Percentiles rank a stretch among this genome's conserved stretches.
These are phyloP conservation scores for Scatophagus argus DNA, from an alignment of 2,113 vertebrate genomes.

Conservation along the genomic window DNA sequence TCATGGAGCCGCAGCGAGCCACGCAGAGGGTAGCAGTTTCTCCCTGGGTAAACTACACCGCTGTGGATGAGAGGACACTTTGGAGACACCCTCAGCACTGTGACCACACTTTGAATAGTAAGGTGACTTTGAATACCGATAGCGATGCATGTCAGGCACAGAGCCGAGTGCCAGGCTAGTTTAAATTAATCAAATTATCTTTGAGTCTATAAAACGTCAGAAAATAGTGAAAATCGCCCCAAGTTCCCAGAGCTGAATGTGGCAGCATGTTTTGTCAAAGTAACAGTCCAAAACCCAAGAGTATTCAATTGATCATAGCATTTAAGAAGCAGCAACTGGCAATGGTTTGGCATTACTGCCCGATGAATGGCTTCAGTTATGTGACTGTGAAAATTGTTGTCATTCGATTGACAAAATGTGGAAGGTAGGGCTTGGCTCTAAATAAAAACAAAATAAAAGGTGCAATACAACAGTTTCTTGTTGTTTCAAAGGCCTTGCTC, in stretches of 20 bases:
- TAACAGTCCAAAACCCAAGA: neutral
- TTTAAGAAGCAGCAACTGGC: neutral
- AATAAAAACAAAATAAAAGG: neutral
- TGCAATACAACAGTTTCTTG: neutral
- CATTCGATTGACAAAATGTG: neutral
- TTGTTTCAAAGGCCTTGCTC: neutral
- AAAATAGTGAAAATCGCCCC: neutral
- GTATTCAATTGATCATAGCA: neutral
- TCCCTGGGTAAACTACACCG: slow-evolving; percentile 59
- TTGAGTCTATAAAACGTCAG: neutral
- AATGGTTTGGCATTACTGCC: neutral
- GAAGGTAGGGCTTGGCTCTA: neutral
- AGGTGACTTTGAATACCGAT: slow-evolving; percentile 66
- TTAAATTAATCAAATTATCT: neutral
- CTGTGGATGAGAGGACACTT: slow-evolving; percentile 44
- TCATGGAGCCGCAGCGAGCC: slow-evolving; percentile 42
- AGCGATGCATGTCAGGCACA: neutral
- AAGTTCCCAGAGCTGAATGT: neutral
- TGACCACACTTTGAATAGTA: slow-evolving; percentile 48
- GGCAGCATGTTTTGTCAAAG: neutral
- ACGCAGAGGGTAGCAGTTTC: slow-evolving; percentile 48
- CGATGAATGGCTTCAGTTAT: neutral
- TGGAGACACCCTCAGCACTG: slow-evolving; percentile 52
- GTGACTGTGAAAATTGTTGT: neutral
- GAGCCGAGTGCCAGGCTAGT: neutral